Evolutionary conservation across 2,888 invertebrate genomes (phyloP).

Genomic region (Ichneumoninae sp.): DNA sequence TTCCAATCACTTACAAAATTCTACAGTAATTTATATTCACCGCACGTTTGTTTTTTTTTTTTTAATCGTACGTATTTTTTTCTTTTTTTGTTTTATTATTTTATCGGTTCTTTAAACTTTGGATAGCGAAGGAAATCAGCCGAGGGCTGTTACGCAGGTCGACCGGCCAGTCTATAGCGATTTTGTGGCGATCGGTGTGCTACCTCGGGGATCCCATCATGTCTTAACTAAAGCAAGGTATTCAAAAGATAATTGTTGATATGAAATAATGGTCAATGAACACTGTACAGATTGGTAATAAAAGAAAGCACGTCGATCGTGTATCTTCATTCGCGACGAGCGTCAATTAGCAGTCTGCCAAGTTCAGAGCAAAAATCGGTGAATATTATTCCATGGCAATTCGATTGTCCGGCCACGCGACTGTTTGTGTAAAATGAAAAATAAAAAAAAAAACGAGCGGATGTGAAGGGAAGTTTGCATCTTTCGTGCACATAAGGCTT

Average conservation of each 20-base stretch:
- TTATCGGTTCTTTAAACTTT: slow-evolving; percentile 10
- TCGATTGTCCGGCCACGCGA: neutral
- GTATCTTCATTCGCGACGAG: slow-evolving; percentile 25
- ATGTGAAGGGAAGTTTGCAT: neutral
- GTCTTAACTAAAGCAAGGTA: slow-evolving; percentile 61
- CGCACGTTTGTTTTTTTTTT: slow-evolving; percentile 44
- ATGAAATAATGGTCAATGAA: slow-evolving; percentile 60
- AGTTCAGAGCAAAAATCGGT: slow-evolving; percentile 34
- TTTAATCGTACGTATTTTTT: slow-evolving; percentile 4
- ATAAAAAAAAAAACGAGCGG: neutral
- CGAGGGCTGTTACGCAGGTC: slow-evolving; percentile 18
- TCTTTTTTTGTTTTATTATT: slow-evolving; percentile 12
- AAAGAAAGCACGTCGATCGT: slow-evolving; percentile 14
- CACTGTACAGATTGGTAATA: slow-evolving; percentile 65
- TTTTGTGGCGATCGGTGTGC: slow-evolving; percentile 62
- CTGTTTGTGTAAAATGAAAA: slow-evolving; percentile 25
- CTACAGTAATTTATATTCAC: slow-evolving; percentile 55
- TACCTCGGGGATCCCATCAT: slow-evolving; percentile 56
- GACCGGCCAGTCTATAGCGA: slow-evolving; percentile 5
- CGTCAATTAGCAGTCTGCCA: slow-evolving; percentile 36
- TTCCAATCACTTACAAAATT: slow-evolving; percentile 70
- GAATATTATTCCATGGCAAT: neutral
- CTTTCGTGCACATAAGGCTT: neutral
- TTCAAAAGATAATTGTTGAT: slow-evolving; percentile 69
- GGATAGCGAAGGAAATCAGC: slow-evolving; percentile 32